Evolutionary conservation across 2,797 vertebrate genomes (phyloP).

Genomic region (Kryptolebias ocellatus): DNA sequence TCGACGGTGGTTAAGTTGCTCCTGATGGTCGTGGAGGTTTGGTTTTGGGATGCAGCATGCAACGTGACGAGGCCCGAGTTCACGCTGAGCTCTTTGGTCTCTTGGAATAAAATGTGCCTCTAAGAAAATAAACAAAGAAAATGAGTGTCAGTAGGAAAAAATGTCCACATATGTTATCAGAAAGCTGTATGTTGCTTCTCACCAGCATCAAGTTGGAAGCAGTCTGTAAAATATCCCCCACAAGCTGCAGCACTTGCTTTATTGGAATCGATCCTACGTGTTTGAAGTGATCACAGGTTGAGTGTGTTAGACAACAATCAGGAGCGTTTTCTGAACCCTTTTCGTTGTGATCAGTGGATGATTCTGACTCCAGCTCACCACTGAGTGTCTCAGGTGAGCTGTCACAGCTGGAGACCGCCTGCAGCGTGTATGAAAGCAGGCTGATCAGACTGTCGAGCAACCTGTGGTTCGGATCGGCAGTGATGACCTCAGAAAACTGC

Average conservation of each 20-base stretch:
- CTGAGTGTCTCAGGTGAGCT: neutral
- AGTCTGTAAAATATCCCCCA: slow-evolving; percentile 64
- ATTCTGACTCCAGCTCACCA: slow-evolving; percentile 6
- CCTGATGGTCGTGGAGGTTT: slow-evolving; percentile 52
- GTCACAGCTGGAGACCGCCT: slow-evolving; percentile 30
- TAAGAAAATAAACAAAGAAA: slow-evolving; percentile 50
- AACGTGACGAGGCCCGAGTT: slow-evolving; percentile 62
- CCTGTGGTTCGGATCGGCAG: slow-evolving; percentile 22
- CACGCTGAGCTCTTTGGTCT: slow-evolving; percentile 61
- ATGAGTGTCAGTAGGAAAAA: neutral
- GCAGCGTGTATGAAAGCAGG: slow-evolving; percentile 75
- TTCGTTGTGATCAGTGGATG: neutral
- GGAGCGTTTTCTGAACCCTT: neutral
- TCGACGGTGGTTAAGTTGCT: slow-evolving; percentile 65
- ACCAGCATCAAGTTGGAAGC: slow-evolving; percentile 81
- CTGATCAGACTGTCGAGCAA: slow-evolving; percentile 59
- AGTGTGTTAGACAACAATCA: neutral
- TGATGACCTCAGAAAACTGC: slow-evolving; percentile 21
- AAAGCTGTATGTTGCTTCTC: slow-evolving; percentile 44
- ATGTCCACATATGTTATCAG: neutral
- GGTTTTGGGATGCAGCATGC: slow-evolving; percentile 44
- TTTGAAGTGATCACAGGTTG: neutral
- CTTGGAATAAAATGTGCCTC: slow-evolving; percentile 64
- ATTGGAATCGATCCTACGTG: slow-evolving; percentile 15
- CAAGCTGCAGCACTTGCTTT: slow-evolving; percentile 41